phyloP scores from a whole-genome alignment of 2,113 vertebrate genomes.

The Paratilapia polleni region DNA sequence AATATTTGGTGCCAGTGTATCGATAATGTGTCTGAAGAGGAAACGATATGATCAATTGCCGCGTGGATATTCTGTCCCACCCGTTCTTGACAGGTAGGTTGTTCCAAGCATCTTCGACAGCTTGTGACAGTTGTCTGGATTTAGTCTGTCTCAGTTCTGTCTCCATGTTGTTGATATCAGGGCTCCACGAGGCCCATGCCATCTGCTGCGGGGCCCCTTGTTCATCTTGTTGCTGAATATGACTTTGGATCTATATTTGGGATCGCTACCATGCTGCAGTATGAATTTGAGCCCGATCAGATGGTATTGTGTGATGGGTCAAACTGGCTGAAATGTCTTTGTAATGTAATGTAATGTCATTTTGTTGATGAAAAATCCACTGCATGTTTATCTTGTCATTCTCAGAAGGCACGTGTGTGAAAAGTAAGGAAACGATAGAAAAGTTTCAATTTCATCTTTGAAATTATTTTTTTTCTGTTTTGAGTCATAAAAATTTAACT shows the following conservation, averaged over 20 bases:
- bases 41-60: background rate
- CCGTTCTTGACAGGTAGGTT: background rate
- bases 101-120: background rate
- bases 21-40: background rate
- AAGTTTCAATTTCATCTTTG: slow-evolving; percentile 3
- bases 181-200: background rate
- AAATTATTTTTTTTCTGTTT: background rate
- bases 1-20: background rate
- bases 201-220: slow-evolving; percentile 16
- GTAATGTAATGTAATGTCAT: background rate
- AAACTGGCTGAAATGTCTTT: background rate
- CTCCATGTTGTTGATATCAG: slow-evolving; percentile 1
- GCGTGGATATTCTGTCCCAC: background rate
- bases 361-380: background rate
- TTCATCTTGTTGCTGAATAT: slow-evolving; percentile 1
- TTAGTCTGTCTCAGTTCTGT: background rate
- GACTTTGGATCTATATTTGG: background rate
- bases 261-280: background rate
- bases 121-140: slow-evolving; percentile 24
- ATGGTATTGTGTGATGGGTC: background rate
- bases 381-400: background rate
- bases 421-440: background rate
- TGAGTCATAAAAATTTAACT: slow-evolving; percentile 19
- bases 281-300: background rate
- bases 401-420: background rate